Base-by-base conservation (phyloP, 2,113 vertebrate species). In the Rhodinocichla rosea region DNA sequence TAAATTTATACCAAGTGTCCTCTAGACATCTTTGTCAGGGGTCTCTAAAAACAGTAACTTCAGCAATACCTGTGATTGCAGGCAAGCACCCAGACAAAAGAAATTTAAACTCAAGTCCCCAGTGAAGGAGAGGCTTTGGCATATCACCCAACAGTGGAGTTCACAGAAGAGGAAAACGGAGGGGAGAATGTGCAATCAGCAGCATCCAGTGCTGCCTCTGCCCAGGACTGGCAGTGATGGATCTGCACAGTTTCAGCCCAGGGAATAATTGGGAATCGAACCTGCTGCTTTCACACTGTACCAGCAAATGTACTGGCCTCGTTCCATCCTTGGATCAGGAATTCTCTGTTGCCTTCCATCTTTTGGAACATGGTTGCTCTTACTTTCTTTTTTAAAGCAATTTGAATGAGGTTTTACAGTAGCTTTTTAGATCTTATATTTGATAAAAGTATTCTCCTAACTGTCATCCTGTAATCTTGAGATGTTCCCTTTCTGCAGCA, bases 361-460 rank as follows among this genome's bases (percentile, higher is more conserved):
- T 65, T 89, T n/a, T 0, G 0, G 19, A 74, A 60, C 8, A 32
- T 9, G 0, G 24, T 6, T 73, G 30, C 22, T 86, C 83, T 78
- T 15, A 40, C 52, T 52, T 64, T 8, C 17, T 57, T 70, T 70
- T 56, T 16, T 3, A 50, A 82, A 94, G 35, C 40, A 62, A 67
- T 33, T 92, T 91, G 50, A 76, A 65, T 55, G 19, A 93, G 45
- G 33, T 85, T 85, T 91, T 69, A 73, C 15, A 26, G 2, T 21
- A 69, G 32, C 42, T 42, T 64, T 83, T 90, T 13, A 83, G 57
- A 62, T 73, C 40, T 71, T 49, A 26, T 13, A 7, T 21, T 37
- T 73, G 60, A 90, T 57, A 70, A 44, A 78, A 90, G 21, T 22
- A 59, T 76, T 94, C 69, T 69, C 44, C 81, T 83, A 88, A 91